phyloP scores from a whole-genome alignment of 2,888 invertebrate species.

The Drosophila mayaguana region DNA sequence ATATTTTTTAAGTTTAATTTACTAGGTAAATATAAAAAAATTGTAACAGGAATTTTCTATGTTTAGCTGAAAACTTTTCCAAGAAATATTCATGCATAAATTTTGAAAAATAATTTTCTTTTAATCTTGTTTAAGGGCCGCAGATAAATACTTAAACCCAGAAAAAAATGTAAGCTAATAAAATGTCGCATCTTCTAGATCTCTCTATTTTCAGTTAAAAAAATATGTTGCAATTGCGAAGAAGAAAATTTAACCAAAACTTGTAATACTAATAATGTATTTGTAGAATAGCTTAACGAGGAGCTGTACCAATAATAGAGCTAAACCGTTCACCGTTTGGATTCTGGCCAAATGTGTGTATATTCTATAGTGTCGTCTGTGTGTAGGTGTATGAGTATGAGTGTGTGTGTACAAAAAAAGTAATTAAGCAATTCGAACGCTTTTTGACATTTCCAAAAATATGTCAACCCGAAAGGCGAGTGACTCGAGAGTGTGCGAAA shows the following conservation, averaged over 20 bases:
- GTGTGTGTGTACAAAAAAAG: conserved; percentile 54
- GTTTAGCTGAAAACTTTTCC: neutral
- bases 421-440: conserved; percentile 75
- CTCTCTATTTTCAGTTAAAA: neutral
- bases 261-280: conserved; percentile 20
- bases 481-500: conserved; percentile 53
- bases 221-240: neutral
- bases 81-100: neutral
- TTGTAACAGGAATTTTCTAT: neutral
- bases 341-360: conserved; percentile 42
- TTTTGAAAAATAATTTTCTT: neutral
- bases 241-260: neutral
- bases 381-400: neutral
- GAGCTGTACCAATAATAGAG: conserved; percentile 22
- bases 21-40: no score
- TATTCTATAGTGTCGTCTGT: neutral
- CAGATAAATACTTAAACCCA: neutral
- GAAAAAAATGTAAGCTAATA: neutral
- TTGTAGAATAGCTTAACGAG: conserved; percentile 18
- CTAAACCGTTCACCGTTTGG: conserved; percentile 46
- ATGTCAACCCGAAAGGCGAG: conserved; percentile 64
- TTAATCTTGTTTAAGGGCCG: neutral
- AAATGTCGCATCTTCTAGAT: neutral
- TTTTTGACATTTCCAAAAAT: conserved; percentile 81
- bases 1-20: no score